Base-by-base conservation (phyloP, 1,140 invertebrate species). In the Lithobius niger region DNA sequence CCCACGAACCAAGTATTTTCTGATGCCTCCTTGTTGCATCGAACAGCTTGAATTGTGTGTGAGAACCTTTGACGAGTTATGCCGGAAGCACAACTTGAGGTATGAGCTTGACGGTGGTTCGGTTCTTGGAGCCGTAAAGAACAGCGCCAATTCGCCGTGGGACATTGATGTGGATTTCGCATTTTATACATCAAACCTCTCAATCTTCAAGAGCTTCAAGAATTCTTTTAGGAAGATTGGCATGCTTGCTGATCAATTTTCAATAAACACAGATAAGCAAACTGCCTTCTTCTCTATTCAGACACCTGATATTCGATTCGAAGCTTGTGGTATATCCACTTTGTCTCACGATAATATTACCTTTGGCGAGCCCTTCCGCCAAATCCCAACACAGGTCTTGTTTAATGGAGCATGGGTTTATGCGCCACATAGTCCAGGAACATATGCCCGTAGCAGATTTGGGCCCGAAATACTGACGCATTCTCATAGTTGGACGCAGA, bases 391-490 rank as follows among this genome's bases (percentile, higher is more conserved):
- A 0, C 55, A 59, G 21, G 59, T 65, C 1, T 22, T 60, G 25
- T 28, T 67, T 2, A 53, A 61, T 44, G 63, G 65, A 3, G 47
- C 57, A 4, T 67, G 65, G 65, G 57, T 67, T 1, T 55, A 56
- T 19, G 61, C 54, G 3, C 65, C 61, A 10, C 49, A 59, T 40
- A 69, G 65, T 52, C 67, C 67, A 18, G 67, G 67, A 15, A 55
- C 64, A 4, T 67, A 62, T 60, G 65, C 62, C 6, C 56, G 67
- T n/a, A 67, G 64, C 53, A 57, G 62, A 27, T 65, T 64, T 31
- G 67, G 66, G 1, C 50, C 49, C 31, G 58, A 62, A 44, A 61
- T 60, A 4, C 62, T 66, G 22, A 59, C 57, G 19, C 67, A 69
- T 60, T 59, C 53, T 4, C 52, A 51, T 22, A 49, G 22, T 49